Evolutionary conservation across 1,140 invertebrate genomes (phyloP), one percentile per base, ranked within the genome.

Genomic region (Drosophila gunungcola): DNA sequence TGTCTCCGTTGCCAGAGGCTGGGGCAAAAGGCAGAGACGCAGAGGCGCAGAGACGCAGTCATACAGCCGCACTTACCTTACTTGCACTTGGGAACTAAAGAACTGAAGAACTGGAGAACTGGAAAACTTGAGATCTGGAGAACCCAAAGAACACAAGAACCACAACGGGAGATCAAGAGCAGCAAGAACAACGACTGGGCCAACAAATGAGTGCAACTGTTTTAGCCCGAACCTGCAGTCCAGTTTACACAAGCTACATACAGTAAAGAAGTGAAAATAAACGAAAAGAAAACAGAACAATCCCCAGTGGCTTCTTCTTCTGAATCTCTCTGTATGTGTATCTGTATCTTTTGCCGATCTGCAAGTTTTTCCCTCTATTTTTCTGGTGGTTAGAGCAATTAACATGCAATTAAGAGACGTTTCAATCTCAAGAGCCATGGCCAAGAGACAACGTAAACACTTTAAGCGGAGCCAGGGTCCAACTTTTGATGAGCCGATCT

Each of bases 381-480:
- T 80, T 54, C 46, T 78, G 43, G 27, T 62, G 78, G 79, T 68
- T 82, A 72, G 67, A 78, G 72, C 84, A 88, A 88, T 88, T 88
- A 88, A 88, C 83, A 88, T 89, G 83, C 83, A 88, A 88, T 88
- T 88, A 88, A 88, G 86, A 79, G 76, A 88, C 84, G 80, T 83
- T 88, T 89, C 84, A 88, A 83, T 83, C 80, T 60, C 61, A 57
- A 73, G 70, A 72, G 64, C 80, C 73, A 27, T 76, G 62, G 57
- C 51, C 63, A 60, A 76, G 63, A 78, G 63, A 78, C 62, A 52
- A 51, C 64, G 53, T 70, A 76, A 67, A 76, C 73, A 60, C 41
- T 68, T 60, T 49, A 74, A 65, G 27, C 54, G 38, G 60, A 60
- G 58, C 49, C 39, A 48, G 36, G 12, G 39, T 11, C 52, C 53